Evolutionary conservation across 2,888 invertebrate species (phyloP), one percentile per base, ranked within the genome.

Genomic region (Metallyticus violacea): DNA sequence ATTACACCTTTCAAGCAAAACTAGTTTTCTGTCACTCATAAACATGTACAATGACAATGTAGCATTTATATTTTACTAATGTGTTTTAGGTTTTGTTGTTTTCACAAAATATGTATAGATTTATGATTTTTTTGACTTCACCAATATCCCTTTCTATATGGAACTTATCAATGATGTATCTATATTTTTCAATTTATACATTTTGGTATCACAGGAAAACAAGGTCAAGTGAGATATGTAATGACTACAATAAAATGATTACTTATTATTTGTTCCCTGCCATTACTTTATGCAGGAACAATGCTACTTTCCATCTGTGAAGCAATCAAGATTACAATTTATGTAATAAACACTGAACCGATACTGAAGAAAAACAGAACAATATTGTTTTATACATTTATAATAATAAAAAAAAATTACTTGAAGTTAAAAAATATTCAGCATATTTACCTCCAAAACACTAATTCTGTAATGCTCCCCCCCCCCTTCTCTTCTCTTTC

Each of bases 1-100:
- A 77, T 81, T 27, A 80, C 87, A 81, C 26, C 29, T 85, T 87
- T 81, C 85, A 87, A 77, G 85, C 85, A 87, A 85, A 81, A 79
- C 83, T 84, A 81, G 26, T 28, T 80, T 62, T 77, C 26, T 62
- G 40, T 77, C 79, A 81, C 27, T 86, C 62, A 25, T 87, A 77
- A 85, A 87, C 87, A 87, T 79, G 77, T 82, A 86, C 81, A 85
- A 80, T 85, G 85, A 87, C 85, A 87, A 81, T 29, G 28, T 29
- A 82, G 78, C 40, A 82, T 77, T 30, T 82, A 81, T 81, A 81
- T 82, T 77, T 81, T 81, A 29, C 81, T 82, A 86, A 77, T 77
- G 25, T 77, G 77, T 80, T 29, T 76, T 83, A 40, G 27, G 30
- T 85, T 30, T 80, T 62, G 25, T 79, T 77, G 25, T 78, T 81